A percentile compares a stretch with the other conserved stretches of the same genome.
Conservation (phyloP, 2,113 vertebrate genomes). For the Megaleporinus macrocephalus region DNA sequence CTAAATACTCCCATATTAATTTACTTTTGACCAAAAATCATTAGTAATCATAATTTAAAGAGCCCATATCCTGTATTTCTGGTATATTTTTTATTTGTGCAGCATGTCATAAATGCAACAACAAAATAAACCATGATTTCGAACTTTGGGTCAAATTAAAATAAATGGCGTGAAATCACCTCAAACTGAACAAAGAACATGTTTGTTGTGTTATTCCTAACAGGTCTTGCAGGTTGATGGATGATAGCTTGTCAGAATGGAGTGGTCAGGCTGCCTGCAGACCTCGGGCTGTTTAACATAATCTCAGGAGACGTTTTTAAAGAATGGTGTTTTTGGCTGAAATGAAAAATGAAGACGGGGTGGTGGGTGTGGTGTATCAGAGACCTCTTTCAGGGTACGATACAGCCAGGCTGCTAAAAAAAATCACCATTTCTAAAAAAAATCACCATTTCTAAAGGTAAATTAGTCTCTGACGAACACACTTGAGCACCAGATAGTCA, state of each 20-base stretch:
- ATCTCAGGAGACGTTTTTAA: conserved; percentile 6
- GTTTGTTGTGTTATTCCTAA: conserved; percentile 29
- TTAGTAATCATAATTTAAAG: no score
- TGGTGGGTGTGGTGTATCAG: neutral
- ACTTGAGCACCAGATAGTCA: no score
- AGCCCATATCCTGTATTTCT: no score
- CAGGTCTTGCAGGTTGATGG: conserved; percentile 25
- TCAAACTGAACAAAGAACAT: conserved; percentile 15
- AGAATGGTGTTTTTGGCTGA: neutral
- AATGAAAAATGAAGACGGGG: neutral
- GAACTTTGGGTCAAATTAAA: conserved; percentile 11
- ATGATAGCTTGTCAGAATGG: conserved; percentile 23
- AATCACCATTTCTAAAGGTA: neutral
- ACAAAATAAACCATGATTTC: conserved; percentile 22
- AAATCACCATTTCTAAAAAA: neutral
- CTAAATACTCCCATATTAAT: no score
- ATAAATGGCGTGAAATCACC: conserved; percentile 29
- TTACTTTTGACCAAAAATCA: no score
- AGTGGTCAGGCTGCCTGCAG: neutral
- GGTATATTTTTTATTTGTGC: no score
- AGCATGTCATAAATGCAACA: neutral
- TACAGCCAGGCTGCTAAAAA: neutral
- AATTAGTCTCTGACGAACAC: neutral
- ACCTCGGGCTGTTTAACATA: neutral
- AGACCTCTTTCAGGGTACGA: neutral